A percentile compares a stretch with the other conserved stretches of the same genome.
These are phyloP conservation scores for Gymnodraco acuticeps DNA, from an alignment of 2,797 vertebrate species.

Conservation along the genomic window DNA sequence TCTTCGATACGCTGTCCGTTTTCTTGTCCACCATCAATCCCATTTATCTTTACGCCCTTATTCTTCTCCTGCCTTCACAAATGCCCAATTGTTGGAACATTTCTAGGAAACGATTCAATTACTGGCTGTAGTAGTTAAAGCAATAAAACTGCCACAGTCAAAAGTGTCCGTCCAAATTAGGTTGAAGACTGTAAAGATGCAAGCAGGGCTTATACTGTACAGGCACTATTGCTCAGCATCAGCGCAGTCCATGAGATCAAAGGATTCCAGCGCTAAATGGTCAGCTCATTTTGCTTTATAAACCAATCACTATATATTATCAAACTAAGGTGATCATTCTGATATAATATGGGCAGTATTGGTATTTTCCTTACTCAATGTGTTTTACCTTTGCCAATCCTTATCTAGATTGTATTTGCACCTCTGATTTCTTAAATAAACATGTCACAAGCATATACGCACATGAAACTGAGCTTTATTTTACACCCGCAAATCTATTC, in stretches of 20 bases:
- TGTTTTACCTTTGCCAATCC: slow-evolving; percentile 13
- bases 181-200: slow-evolving; percentile 28
- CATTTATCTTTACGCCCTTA: slow-evolving; percentile 50
- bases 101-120: slow-evolving; percentile 62
- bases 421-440: slow-evolving; percentile 13
- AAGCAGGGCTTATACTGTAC: slow-evolving; percentile 16
- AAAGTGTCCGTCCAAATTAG: slow-evolving; percentile 68
- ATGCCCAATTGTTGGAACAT: slow-evolving; percentile 65
- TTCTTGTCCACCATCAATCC: slow-evolving; percentile 51
- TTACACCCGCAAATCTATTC: slow-evolving; percentile 1
- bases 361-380: slow-evolving; percentile 11
- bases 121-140: slow-evolving; percentile 62
- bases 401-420: slow-evolving; percentile 1
- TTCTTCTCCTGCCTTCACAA: slow-evolving; percentile 48
- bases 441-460: background rate
- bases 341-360: too few species aligned
- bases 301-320: background rate
- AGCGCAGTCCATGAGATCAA: slow-evolving; percentile 16
- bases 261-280: slow-evolving; percentile 1
- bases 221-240: slow-evolving; percentile 18
- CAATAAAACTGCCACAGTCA: slow-evolving; percentile 58
- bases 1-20: slow-evolving; percentile 43
- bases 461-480: background rate
- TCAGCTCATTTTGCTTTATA: background rate
- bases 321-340: too few species aligned